These are phyloP conservation scores for Dusona sp. DNA, from an alignment of 2,888 invertebrate genomes.

Conservation along the genomic window DNA sequence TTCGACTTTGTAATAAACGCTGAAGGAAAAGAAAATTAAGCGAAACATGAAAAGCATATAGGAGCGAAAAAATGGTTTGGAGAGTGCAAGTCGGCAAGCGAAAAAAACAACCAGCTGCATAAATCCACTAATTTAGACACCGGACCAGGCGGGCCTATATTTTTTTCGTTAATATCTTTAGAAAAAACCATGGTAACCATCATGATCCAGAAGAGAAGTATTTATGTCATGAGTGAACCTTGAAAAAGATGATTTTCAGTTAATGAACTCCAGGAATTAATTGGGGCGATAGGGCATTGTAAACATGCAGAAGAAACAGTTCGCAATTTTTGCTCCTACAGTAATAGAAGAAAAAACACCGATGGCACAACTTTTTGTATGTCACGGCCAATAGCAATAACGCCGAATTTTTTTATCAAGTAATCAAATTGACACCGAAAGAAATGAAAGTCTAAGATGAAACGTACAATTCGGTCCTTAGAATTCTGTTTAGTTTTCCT, in stretches of 20 bases:
- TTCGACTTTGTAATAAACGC: conserved; percentile 59
- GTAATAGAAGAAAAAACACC: neutral
- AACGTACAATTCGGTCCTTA: neutral
- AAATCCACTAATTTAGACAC: conserved; percentile 80
- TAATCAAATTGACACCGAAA: neutral
- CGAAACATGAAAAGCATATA: conserved; percentile 21
- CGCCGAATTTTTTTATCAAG: neutral
- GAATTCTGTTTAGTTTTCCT: neutral
- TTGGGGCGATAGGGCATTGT: neutral
- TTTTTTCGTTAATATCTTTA: conserved; percentile 49
- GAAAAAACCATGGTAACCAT: neutral
- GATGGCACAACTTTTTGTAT: neutral
- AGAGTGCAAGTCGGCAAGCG: conserved; percentile 47
- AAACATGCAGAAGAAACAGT: too few species aligned
- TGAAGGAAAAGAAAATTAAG: conserved; percentile 11
- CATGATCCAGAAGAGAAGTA: neutral
- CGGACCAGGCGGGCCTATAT: conserved; percentile 72
- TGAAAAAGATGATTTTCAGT: neutral
- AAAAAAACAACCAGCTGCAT: conserved; percentile 68
- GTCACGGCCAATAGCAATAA: neutral
- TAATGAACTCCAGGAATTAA: neutral
- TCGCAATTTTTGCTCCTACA: neutral
- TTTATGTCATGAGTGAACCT: neutral
- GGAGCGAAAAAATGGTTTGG: conserved; percentile 64
- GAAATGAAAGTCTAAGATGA: neutral